A percentile compares a stretch with the other conserved stretches of the same genome.
These are phyloP conservation scores for Macrobrachium rosenbergii DNA, from an alignment of 1,140 invertebrate species.

Conservation along the genomic window DNA sequence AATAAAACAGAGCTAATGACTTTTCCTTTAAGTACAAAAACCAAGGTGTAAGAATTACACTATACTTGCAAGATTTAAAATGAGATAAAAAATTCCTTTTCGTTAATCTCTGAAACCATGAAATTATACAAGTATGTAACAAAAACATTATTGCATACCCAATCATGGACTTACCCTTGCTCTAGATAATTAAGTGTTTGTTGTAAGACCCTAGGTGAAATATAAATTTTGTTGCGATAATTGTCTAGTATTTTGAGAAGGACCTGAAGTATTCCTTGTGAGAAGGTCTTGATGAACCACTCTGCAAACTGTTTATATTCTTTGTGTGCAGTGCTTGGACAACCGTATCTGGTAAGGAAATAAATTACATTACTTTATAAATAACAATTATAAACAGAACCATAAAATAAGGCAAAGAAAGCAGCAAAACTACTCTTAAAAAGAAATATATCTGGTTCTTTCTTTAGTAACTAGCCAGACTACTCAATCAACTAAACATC, in stretches of 20 bases:
- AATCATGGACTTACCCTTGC: conserved; percentile 77
- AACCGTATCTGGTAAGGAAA: conserved; percentile 83
- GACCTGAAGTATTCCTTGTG: conserved; percentile 86
- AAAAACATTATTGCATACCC: neutral
- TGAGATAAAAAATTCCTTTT: no score
- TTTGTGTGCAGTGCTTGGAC: conserved; percentile 90
- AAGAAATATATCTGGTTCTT: no score
- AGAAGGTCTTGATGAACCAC: conserved; percentile 96
- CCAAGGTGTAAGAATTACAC: no score
- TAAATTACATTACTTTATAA: neutral
- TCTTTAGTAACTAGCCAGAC: no score
- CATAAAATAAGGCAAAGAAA: neutral
- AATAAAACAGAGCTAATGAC: no score
- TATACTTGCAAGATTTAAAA: no score
- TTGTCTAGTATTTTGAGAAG: conserved; percentile 88
- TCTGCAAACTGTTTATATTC: conserved; percentile 95
- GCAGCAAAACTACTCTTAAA: no score
- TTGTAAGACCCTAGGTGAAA: conserved; percentile 93
- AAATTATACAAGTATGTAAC: neutral
- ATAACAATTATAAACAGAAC: neutral
- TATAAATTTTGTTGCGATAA: conserved; percentile 88
- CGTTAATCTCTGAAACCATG: no score
- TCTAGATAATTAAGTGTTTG: conserved; percentile 92
- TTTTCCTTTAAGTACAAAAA: no score
- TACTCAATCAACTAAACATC: no score